Base-by-base conservation (phyloP, 2,888 invertebrate species). In the Cosmorhoe ocellata region DNA sequence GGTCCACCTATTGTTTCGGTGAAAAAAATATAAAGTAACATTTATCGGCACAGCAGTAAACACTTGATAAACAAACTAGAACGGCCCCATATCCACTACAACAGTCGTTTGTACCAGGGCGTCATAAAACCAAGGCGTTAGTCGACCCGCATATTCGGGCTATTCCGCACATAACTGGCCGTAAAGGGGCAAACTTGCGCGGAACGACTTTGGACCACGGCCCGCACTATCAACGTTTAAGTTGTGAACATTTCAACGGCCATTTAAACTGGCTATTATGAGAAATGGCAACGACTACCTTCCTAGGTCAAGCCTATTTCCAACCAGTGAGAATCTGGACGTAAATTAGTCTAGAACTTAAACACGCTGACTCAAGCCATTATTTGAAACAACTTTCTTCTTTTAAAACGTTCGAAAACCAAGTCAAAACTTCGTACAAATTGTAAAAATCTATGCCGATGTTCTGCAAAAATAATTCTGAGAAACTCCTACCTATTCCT, bases 131-230 rank as follows among this genome's bases (percentile, higher is more conserved):
- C 43, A 46, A 54, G 45, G 53, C 42, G 51, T 52, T 46, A 39
- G 12, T 37, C 24, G 40, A 32, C 42, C 52, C 52, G 37, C 37
- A 53, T 44, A 48, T 44, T 32, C 32, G 28, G 38, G 10, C 37
- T 28, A 28, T 51, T 42, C 37, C 38, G 38, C 37, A 48, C 39
- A 43, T 55, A 46, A 50, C 46, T 43, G 36, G 24, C 32, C 34
- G 36, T 59, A 56, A 62, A 59, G 38, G 39, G 46, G 52, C 11
- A 42, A 57, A 59, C 56, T 59, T 58, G 50, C 43, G 48, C 50
- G 31, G 51, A 56, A 58, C 46, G 50, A 56, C 44, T 31, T 6
- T 45, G 51, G 57, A 36, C 36, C 49, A 49, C 52, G 51, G 56
- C 50, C 54, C 48, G 51, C 57, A 51, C 55, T 47, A 58, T 55